phyloP scores from a whole-genome alignment of 2,888 invertebrate species.

The Limnephilus auricula region DNA sequence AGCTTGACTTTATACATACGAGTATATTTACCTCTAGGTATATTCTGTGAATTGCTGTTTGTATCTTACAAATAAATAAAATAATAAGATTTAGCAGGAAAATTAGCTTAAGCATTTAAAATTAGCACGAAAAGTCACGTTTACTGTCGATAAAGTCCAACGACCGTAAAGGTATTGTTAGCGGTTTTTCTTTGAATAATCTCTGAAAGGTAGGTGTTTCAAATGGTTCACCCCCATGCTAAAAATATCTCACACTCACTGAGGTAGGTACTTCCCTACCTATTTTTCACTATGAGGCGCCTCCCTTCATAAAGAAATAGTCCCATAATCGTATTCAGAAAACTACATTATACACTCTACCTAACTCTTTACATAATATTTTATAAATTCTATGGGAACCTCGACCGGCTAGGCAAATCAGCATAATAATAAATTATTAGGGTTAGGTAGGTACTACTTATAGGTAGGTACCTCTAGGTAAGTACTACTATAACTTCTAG shows the following conservation, averaged over 20 bases:
- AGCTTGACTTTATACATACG: no score
- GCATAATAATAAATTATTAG: not conserved
- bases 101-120: no score
- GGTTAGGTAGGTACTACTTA: no score
- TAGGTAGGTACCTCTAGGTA: not conserved
- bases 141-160: no score
- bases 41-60: no score
- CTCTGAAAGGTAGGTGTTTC: not conserved
- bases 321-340: not conserved
- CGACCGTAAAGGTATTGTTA: not conserved
- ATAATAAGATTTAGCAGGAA: no score
- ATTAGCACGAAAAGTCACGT: no score
- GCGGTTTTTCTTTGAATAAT: not conserved
- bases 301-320: not conserved
- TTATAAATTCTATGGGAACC: not conserved
- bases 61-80: no score
- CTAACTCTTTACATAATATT: not conserved
- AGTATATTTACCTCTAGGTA: no score
- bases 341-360: not conserved
- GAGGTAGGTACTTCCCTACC: not conserved
- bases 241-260: not conserved
- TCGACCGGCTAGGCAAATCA: not conserved
- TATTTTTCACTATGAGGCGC: not conserved
- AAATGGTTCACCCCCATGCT: not conserved
- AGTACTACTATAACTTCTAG: not conserved